phyloP scores from a whole-genome alignment of 2,113 vertebrate genomes.

The Oenanthe oenanthe region DNA sequence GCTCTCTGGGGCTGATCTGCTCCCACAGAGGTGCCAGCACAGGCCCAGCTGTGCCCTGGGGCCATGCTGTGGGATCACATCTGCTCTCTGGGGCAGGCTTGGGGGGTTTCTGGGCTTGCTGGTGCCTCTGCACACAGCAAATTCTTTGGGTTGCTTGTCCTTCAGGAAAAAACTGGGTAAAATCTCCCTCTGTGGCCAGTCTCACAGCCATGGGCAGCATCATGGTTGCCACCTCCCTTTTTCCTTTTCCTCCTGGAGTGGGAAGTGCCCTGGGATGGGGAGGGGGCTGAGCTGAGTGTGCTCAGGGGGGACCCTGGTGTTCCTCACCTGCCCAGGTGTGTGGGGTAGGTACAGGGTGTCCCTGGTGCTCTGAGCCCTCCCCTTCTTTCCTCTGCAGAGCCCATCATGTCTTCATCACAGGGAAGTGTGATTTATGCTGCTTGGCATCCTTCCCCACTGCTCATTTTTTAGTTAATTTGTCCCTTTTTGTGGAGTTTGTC shows the following conservation, averaged over 20 bases:
- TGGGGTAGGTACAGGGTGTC: neutral
- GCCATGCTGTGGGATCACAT: rapidly evolving
- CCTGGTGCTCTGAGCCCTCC: neutral
- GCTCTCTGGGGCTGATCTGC: neutral
- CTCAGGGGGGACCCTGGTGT: too few species aligned
- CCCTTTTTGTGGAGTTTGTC: slow-evolving; percentile 9
- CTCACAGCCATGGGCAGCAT: neutral
- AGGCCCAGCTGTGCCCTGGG: neutral
- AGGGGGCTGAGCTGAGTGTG: neutral
- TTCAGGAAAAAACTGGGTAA: neutral
- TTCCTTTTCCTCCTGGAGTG: neutral
- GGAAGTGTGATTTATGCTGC: neutral
- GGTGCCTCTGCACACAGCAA: neutral
- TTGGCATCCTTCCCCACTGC: neutral
- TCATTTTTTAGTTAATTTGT: slow-evolving; percentile 36
- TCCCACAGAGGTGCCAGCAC: neutral
- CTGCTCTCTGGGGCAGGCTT: neutral
- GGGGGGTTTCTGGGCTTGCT: neutral
- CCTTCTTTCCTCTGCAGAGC: neutral
- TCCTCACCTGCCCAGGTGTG: too few species aligned
- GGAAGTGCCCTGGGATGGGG: neutral
- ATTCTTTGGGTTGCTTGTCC: neutral
- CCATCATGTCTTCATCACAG: neutral
- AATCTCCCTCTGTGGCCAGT: neutral
- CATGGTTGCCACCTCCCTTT: neutral